Evolutionary conservation across 1,140 invertebrate genomes (phyloP), one percentile per base, ranked within the genome.

Genomic region (Monomorium pharaonis): DNA sequence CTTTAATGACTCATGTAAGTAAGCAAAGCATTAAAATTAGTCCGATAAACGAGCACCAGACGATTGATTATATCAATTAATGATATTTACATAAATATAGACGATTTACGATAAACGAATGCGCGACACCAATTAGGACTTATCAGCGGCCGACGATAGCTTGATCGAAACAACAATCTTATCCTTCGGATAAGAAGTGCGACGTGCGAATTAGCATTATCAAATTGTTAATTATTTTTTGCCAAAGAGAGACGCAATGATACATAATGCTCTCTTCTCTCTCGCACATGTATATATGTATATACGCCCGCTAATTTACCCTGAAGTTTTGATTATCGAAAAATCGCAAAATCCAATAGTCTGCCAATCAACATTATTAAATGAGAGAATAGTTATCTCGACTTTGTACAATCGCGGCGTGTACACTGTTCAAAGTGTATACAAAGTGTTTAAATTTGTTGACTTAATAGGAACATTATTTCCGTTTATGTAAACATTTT

Each of bases 111-210:
- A 47, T 78, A 81, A 90, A 78, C 62, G 67, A 58, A 86, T 83
- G 76, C 30, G 27, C 77, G 80, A 91, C 89, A 91, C 18, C 89
- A 91, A 91, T 91, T 90, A 90, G 74, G 84, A 81, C 74, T 88
- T 90, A 90, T 90, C 89, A 75, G 54, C 58, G 16, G 54, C 21
- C 56, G 2, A 21, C 4, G 88, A 86, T 84, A 90, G 10, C 62
- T 60, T n/a, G 87, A 90, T 91, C 89, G 10, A 60, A 44, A 24
- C 47, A 18, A 21, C 84, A 85, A 88, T 90, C 90, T 90, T 90
- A 90, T 91, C 76, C 70, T 16, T 7, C 37, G 30, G 85, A 90
- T 91, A 87, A 91, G 54, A 42, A 77, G 63, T 30, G 18, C 63
- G 44, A 47, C 37, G 69, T 70, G 83, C 70, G 49, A 90, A 89